phyloP scores from a whole-genome alignment of 2,888 invertebrate genomes.

The Drosophila setosimentum region DNA sequence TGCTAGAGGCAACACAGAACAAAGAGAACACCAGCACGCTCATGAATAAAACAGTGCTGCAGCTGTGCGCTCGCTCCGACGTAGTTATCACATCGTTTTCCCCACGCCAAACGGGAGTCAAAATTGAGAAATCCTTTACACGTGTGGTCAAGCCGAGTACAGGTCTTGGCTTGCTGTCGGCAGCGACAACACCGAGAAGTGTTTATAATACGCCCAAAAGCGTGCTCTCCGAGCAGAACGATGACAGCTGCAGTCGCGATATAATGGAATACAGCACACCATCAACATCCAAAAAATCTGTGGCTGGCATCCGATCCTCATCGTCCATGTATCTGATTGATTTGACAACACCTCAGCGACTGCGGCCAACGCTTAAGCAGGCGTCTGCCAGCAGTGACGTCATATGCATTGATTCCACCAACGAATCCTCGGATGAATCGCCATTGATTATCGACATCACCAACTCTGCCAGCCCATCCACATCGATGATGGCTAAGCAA shows the following conservation, averaged over 20 bases:
- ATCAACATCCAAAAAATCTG: slow-evolving; percentile 66
- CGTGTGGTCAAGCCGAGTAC: slow-evolving; percentile 58
- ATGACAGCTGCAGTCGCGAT: slow-evolving; percentile 70
- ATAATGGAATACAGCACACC: slow-evolving; percentile 74
- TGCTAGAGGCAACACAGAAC: slow-evolving; percentile 72
- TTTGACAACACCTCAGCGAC: slow-evolving; percentile 80
- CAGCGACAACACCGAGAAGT: slow-evolving; percentile 60
- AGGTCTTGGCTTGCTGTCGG: slow-evolving; percentile 7
- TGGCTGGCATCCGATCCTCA: slow-evolving; percentile 42
- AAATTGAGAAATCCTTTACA: slow-evolving; percentile 81
- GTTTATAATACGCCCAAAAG: slow-evolving; percentile 76
- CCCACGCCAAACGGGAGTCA: slow-evolving; percentile 79
- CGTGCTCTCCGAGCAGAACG: slow-evolving; percentile 64
- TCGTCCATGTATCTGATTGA: slow-evolving; percentile 83
- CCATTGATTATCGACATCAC: slow-evolving; percentile 75
- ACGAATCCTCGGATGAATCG: slow-evolving; percentile 50
- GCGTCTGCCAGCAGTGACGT: slow-evolving; percentile 54
- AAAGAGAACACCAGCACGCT: slow-evolving; percentile 71
- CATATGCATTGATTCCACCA: slow-evolving; percentile 71
- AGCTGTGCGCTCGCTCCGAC: slow-evolving; percentile 76
- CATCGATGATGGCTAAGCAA: slow-evolving; percentile 19
- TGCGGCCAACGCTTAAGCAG: slow-evolving; percentile 40
- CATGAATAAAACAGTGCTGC: slow-evolving; percentile 53
- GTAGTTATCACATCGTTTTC: slow-evolving; percentile 83
- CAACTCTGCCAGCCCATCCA: slow-evolving; percentile 44